Percentiles rank a stretch among this genome's conserved stretches.
phyloP scores from a whole-genome alignment of 2,113 vertebrate genomes.

The Channa argus region DNA sequence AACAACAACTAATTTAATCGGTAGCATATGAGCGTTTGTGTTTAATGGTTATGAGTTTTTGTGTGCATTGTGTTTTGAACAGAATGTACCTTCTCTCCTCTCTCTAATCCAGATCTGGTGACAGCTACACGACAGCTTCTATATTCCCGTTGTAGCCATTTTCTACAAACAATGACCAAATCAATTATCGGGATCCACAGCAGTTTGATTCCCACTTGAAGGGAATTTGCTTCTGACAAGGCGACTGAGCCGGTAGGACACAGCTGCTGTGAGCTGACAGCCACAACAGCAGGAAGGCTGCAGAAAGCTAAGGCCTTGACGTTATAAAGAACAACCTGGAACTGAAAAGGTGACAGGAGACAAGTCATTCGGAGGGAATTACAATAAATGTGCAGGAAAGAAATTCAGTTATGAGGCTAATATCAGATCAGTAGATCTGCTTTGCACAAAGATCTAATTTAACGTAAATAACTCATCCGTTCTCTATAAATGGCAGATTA shows the following conservation, averaged over 20 bases:
- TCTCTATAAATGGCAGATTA: no score
- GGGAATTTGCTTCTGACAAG: slow-evolving; percentile 27
- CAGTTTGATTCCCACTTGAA: slow-evolving; percentile 13
- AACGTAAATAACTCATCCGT: not conserved
- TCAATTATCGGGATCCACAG: not conserved
- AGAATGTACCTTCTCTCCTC: not conserved
- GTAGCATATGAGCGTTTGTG: no score
- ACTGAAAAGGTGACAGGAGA: not conserved
- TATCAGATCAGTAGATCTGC: not conserved
- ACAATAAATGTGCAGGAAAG: not conserved
- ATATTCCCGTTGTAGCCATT: slow-evolving; percentile 12
- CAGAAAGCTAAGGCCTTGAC: not conserved
- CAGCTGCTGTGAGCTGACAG: slow-evolving; percentile 25
- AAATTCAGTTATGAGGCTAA: not conserved
- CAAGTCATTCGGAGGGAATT: not conserved
- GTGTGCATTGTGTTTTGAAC: no score
- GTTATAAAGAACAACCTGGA: not conserved
- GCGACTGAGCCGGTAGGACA: not conserved
- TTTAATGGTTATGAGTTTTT: no score
- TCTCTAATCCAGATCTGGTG: not conserved
- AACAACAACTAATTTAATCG: no score
- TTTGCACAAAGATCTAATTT: not conserved
- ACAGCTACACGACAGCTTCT: slow-evolving; percentile 26
- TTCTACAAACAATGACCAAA: slow-evolving; percentile 15
- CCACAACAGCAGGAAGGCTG: not conserved